phyloP scores from a whole-genome alignment of 23 tunicate species.

The Ascidia mentula region DNA sequence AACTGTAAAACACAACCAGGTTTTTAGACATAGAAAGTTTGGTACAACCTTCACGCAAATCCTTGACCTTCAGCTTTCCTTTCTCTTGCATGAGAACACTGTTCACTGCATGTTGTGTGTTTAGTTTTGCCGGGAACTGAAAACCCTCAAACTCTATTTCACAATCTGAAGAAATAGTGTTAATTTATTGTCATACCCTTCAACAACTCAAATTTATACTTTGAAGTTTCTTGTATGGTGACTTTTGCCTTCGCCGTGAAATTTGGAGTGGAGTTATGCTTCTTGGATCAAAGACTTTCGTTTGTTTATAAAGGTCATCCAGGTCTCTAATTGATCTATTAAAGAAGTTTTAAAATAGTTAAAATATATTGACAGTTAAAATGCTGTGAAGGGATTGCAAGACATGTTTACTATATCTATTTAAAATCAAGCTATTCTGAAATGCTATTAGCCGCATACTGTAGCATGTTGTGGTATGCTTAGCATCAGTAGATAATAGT shows the following conservation, averaged over 20 bases:
- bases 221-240: neutral
- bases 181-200: neutral
- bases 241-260: constrained; percentile 42
- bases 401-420: too few species aligned
- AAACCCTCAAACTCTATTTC: constrained; percentile 58
- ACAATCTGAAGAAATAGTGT: neutral
- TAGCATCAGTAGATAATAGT: too few species aligned
- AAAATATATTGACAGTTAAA: too few species aligned
- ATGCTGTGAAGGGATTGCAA: too few species aligned
- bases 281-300: constrained; percentile 68
- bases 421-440: too few species aligned
- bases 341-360: neutral
- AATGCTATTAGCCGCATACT: neutral
- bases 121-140: constrained; percentile 41
- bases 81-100: constrained; percentile 72
- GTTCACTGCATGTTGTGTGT: constrained; percentile 89
- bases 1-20: too few species aligned
- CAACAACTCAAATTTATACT: neutral
- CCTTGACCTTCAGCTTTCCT: constrained; percentile 74
- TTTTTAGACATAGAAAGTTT: too few species aligned
- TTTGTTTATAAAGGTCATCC: constrained; percentile 67
- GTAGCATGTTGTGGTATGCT: too few species aligned
- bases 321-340: constrained; percentile 62
- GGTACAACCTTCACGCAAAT: constrained; percentile 29
- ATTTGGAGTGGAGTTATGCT: constrained; percentile 60